Evolutionary conservation across 2,888 invertebrate species (phyloP).

Genomic region (Plebejus argus): DNA sequence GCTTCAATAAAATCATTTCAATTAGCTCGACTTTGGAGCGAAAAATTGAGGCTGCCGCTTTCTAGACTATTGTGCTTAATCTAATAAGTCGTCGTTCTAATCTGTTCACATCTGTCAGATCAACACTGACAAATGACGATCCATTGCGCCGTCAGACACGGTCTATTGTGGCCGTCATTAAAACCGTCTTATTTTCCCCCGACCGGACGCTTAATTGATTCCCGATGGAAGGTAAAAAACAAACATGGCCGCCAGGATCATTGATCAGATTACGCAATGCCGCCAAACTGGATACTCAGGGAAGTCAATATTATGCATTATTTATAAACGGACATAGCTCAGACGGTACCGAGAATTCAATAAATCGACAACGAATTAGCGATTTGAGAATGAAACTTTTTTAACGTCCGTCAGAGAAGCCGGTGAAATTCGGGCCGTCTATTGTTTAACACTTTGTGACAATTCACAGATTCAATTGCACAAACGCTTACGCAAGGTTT

Average conservation of each 20-base stretch:
- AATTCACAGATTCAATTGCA: conserved; percentile 65
- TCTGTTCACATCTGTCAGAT: conserved; percentile 40
- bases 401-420: background rate
- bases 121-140: conserved; percentile 55
- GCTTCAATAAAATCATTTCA: conserved; percentile 17
- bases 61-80: conserved; percentile 1
- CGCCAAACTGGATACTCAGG: conserved; percentile 71
- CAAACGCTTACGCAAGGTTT: conserved; percentile 60
- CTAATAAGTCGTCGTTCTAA: conserved; percentile 33
- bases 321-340: conserved; percentile 59
- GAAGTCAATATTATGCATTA: conserved; percentile 68
- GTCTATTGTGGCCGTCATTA: conserved; percentile 55
- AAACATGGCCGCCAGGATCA: conserved; percentile 65
- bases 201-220: conserved; percentile 70
- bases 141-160: conserved; percentile 54
- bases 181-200: conserved; percentile 56
- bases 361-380: conserved; percentile 37
- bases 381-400: conserved; percentile 54
- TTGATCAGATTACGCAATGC: conserved; percentile 77
- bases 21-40: background rate
- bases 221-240: conserved; percentile 58
- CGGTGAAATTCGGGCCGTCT: conserved; percentile 51
- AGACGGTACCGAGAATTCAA: conserved; percentile 41
- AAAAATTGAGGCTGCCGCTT: conserved; percentile 15
- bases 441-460: conserved; percentile 65